Conservation (phyloP, 2,888 invertebrate species). For the Gibbula magus region DNA sequence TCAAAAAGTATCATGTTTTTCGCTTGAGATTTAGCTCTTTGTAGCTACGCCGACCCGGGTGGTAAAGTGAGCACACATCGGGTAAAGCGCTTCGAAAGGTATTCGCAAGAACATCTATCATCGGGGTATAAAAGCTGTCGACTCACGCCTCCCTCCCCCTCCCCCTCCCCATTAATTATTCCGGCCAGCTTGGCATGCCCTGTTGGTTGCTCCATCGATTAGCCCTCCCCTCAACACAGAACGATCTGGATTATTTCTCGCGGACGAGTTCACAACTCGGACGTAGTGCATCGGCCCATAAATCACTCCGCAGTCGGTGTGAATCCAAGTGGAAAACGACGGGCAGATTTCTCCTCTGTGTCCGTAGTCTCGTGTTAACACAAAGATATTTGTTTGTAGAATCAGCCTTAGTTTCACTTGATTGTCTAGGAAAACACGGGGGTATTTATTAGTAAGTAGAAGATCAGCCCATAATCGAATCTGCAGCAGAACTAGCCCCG, state of each 20-base stretch:
- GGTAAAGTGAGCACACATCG: not conserved
- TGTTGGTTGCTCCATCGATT: not conserved
- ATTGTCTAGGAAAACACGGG: not conserved
- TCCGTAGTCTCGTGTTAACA: not conserved
- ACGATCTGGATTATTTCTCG: conserved; percentile 5
- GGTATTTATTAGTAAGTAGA: conserved; percentile 11
- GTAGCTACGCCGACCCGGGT: not conserved
- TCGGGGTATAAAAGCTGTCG: conserved; percentile 7
- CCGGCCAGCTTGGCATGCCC: not conserved
- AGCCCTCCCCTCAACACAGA: not conserved
- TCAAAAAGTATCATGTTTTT: not conserved
- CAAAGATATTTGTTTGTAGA: conserved; percentile 11
- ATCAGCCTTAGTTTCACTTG: conserved; percentile 3
- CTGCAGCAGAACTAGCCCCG: not conserved
- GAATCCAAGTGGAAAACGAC: conserved; percentile 5
- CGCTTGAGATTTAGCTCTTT: not conserved
- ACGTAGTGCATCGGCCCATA: conserved; percentile 10
- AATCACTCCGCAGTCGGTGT: conserved; percentile 11
- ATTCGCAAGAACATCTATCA: conserved; percentile 1
- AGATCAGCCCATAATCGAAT: conserved; percentile 2
- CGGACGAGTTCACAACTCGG: conserved; percentile 15
- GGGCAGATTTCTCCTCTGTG: not conserved
- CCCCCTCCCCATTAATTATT: conserved; percentile 13
- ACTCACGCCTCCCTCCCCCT: not conserved
- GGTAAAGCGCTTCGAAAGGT: not conserved